phyloP scores from a whole-genome alignment of 2,797 vertebrate species.

The Lutjanus argentimaculatus region DNA sequence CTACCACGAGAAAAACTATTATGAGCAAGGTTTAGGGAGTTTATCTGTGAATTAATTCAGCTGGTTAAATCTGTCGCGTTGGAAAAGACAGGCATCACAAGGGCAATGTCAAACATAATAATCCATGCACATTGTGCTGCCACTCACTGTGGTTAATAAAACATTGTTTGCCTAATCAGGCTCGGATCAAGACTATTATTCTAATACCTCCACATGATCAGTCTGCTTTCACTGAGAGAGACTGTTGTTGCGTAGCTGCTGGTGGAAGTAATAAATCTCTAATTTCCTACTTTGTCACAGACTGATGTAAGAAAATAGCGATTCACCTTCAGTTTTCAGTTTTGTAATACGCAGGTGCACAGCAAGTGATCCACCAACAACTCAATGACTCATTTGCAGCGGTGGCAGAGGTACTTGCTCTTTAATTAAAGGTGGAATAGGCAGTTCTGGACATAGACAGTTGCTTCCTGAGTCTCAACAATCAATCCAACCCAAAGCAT shows the following conservation, averaged over 20 bases:
- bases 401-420: neutral
- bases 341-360: neutral
- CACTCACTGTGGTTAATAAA: constrained; percentile 38
- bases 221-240: constrained; percentile 20
- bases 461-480: too few species aligned
- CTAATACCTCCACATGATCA: constrained; percentile 46
- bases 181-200: constrained; percentile 41
- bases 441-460: too few species aligned
- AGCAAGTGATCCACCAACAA: neutral
- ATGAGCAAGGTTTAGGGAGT: constrained; percentile 27
- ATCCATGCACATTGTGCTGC: constrained; percentile 39
- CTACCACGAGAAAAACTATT: constrained; percentile 21
- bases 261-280: neutral
- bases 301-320: neutral
- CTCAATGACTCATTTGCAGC: neutral
- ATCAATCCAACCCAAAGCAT: too few species aligned
- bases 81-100: constrained; percentile 57
- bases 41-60: constrained; percentile 39
- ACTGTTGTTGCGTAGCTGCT: constrained; percentile 25
- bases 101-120: constrained; percentile 43
- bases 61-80: constrained; percentile 46
- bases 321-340: neutral
- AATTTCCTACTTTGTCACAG: neutral
- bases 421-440: too few species aligned
- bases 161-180: constrained; percentile 57